Evolutionary conservation across 2,113 vertebrate genomes (phyloP).

Genomic region (Morone chrysops): DNA sequence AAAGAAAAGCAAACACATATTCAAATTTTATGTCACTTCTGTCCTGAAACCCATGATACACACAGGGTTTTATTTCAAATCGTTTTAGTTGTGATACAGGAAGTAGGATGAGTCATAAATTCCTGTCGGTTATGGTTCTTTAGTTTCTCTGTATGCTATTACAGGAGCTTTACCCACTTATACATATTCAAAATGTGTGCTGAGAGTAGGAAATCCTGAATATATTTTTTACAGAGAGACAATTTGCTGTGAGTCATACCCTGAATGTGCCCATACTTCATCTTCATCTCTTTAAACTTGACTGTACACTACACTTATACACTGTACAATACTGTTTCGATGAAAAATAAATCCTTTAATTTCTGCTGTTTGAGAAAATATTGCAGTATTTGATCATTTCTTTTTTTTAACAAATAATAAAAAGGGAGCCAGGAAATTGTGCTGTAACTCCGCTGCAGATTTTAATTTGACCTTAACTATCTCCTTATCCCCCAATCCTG

Average conservation of each 20-base stretch:
- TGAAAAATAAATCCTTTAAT: constrained; percentile 13
- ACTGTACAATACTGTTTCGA: neutral
- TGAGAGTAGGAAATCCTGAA: constrained; percentile 17
- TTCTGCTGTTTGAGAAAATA: constrained; percentile 1
- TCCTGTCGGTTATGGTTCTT: constrained; percentile 25
- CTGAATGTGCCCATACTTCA: constrained; percentile 14
- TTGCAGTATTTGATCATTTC: neutral
- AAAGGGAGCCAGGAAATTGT: constrained; percentile 8
- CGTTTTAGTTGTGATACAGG: constrained; percentile 25
- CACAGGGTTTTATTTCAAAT: constrained; percentile 2
- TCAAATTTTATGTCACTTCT: constrained; percentile 10
- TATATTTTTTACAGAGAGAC: constrained; percentile 2
- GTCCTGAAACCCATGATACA: constrained; percentile 5
- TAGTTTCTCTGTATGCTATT: constrained; percentile 1
- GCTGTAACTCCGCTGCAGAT: constrained; percentile 45
- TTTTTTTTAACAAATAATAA: constrained; percentile 25
- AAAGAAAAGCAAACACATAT: constrained; percentile 30
- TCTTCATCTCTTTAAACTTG: constrained; percentile 6
- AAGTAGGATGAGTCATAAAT: constrained; percentile 55
- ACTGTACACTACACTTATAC: neutral
- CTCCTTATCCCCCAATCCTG: constrained; percentile 44
- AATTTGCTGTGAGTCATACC: constrained; percentile 6
- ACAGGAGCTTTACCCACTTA: constrained; percentile 32
- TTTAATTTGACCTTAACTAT: constrained; percentile 64
- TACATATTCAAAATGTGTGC: constrained; percentile 54